phyloP scores from a whole-genome alignment of 2,888 invertebrate species.

The Rambutsinella grinnellia region DNA sequence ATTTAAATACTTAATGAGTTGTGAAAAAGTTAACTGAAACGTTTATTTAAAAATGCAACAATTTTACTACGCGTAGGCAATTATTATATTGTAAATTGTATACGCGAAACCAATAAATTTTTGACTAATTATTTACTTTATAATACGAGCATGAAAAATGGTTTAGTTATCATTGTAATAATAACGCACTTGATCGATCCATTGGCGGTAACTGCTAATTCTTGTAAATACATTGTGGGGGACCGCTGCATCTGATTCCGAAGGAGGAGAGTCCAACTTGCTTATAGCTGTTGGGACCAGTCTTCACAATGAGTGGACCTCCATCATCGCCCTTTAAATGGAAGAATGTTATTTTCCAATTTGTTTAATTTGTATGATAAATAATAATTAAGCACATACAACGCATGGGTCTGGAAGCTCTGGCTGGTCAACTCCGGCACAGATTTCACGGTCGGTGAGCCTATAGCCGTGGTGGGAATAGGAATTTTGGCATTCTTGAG shows the following conservation, averaged over 20 bases:
- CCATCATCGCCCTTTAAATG: slow-evolving; percentile 35
- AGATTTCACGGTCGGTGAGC: slow-evolving; percentile 49
- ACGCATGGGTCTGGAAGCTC: slow-evolving; percentile 49
- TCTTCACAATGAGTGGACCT: slow-evolving; percentile 84
- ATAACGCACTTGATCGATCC: slow-evolving; percentile 52
- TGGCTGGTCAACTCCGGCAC: slow-evolving; percentile 45
- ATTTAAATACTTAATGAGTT: no score
- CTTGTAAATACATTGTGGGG: slow-evolving; percentile 70
- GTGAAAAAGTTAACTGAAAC: no score
- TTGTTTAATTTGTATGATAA: background rate
- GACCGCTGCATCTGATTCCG: slow-evolving; percentile 93
- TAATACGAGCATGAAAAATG: background rate
- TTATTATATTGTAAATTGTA: no score
- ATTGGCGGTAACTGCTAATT: slow-evolving; percentile 47
- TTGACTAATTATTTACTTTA: background rate
- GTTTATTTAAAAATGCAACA: no score
- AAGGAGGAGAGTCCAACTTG: slow-evolving; percentile 91
- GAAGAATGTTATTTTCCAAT: background rate
- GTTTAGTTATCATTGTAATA: slow-evolving; percentile 22
- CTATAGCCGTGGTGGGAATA: slow-evolving; percentile 46
- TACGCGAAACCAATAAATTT: no score
- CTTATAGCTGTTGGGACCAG: slow-evolving; percentile 81
- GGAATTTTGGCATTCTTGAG: slow-evolving; percentile 81
- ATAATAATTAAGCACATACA: background rate
- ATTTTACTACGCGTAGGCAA: no score